These are phyloP conservation scores for Sisyra nigra DNA, from an alignment of 2,888 invertebrate genomes.

Conservation along the genomic window DNA sequence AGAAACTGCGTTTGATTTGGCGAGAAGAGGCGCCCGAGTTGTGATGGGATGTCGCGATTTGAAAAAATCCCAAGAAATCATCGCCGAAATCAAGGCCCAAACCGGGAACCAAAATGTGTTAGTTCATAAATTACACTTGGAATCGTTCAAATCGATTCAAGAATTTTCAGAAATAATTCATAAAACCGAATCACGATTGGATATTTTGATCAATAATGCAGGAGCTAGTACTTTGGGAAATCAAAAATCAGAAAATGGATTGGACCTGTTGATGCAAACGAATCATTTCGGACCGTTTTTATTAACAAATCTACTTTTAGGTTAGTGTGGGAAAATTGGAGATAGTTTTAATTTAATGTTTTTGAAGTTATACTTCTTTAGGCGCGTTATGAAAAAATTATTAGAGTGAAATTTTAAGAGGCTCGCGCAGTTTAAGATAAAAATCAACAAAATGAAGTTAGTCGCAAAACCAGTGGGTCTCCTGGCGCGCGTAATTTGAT, in stretches of 20 bases:
- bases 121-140: conserved; percentile 34
- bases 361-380: no score
- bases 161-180: conserved; percentile 38
- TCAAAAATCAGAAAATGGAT: conserved; percentile 35
- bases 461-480: no score
- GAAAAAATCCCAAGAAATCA: conserved; percentile 47
- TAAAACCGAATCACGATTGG: conserved; percentile 29
- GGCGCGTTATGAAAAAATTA: no score
- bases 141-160: conserved; percentile 31
- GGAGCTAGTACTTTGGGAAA: conserved; percentile 30
- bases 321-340: no score
- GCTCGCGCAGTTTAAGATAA: no score
- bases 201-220: conserved; percentile 42
- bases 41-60: conserved; percentile 70
- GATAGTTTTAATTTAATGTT: no score
- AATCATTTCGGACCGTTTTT: conserved; percentile 52
- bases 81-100: conserved; percentile 47
- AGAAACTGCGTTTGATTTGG: conserved; percentile 53
- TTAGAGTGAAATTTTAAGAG: no score
- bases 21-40: conserved; percentile 54
- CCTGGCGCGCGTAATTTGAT: no score
- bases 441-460: no score
- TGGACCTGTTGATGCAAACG: conserved; percentile 41
- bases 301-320: conserved; percentile 39
- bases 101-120: conserved; percentile 48